These are phyloP conservation scores for Saxicola maurus DNA, from an alignment of 2,797 vertebrate genomes.

Conservation along the genomic window DNA sequence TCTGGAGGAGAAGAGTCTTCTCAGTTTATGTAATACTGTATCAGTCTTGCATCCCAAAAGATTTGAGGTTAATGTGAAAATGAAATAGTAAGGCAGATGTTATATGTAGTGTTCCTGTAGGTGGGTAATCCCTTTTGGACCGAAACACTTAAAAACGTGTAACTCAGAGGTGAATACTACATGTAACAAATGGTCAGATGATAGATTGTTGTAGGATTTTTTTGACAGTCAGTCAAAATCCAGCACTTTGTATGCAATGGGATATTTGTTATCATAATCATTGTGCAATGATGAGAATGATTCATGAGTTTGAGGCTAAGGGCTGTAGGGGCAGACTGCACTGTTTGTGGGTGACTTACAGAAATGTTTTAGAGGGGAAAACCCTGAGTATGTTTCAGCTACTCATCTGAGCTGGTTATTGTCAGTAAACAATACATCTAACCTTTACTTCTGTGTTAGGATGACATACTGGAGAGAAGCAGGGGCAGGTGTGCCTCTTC, in stretches of 20 bases:
- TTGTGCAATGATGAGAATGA: background rate
- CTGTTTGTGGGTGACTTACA: background rate
- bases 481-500: background rate
- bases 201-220: constrained; percentile 22
- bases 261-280: background rate
- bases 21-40: constrained; percentile 12
- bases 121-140: constrained; percentile 41
- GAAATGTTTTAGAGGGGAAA: background rate
- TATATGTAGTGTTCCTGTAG: constrained; percentile 26
- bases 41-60: constrained; percentile 46
- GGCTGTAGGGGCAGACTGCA: background rate
- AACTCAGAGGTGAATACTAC: background rate
- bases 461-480: fast-evolving
- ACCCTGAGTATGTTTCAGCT: background rate
- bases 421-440: background rate
- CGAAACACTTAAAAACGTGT: background rate
- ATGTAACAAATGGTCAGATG: constrained; percentile 10
- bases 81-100: constrained; percentile 56
- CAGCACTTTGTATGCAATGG: background rate
- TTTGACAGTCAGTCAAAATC: constrained; percentile 21
- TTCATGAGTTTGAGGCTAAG: background rate
- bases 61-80: constrained; percentile 63
- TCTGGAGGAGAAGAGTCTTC: constrained; percentile 51
- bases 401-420: background rate
- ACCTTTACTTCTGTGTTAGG: background rate